Percentiles rank a stretch among this genome's conserved stretches.
phyloP scores from a whole-genome alignment of 2,797 vertebrate genomes.

The Ctenopoma multispine region DNA sequence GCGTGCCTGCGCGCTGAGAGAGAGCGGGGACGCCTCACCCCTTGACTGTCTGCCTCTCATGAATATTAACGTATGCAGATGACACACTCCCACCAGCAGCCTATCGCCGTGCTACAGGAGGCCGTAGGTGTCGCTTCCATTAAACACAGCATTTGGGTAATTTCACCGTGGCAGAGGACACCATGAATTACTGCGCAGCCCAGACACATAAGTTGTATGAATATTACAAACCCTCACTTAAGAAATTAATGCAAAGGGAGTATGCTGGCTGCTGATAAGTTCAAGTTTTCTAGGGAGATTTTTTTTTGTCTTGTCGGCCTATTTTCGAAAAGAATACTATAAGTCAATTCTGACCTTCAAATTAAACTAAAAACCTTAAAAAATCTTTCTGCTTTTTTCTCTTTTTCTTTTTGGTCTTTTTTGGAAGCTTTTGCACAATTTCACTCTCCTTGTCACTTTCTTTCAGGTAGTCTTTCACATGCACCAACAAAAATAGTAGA shows the following conservation, averaged over 20 bases:
- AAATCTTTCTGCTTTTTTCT: constrained; percentile 23
- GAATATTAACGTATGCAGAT: constrained; percentile 83
- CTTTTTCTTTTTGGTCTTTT: not conserved
- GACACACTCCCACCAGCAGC: constrained; percentile 71
- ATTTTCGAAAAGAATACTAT: constrained; percentile 50
- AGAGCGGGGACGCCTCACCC: constrained; percentile 61
- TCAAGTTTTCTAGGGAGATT: constrained; percentile 22
- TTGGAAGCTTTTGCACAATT: not conserved
- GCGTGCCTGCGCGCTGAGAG: constrained; percentile 25
- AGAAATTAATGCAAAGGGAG: constrained; percentile 61
- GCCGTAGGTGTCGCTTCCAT: constrained; percentile 72
- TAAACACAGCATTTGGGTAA: constrained; percentile 70
- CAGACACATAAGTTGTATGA: constrained; percentile 58
- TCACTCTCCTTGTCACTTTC: not conserved
- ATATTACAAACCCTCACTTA: constrained; percentile 68
- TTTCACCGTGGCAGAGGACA: constrained; percentile 76
- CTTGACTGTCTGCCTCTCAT: constrained; percentile 65
- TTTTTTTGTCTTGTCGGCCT: constrained; percentile 27
- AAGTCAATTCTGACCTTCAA: constrained; percentile 65
- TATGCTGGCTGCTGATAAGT: constrained; percentile 69
- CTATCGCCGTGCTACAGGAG: constrained; percentile 71
- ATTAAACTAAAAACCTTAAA: constrained; percentile 45
- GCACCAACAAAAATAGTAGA: constrained; percentile 2
- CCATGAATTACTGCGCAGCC: constrained; percentile 56
- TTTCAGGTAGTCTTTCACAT: not conserved